These are phyloP conservation scores for Tipula confusa DNA, from an alignment of 2,888 invertebrate species.

Conservation along the genomic window DNA sequence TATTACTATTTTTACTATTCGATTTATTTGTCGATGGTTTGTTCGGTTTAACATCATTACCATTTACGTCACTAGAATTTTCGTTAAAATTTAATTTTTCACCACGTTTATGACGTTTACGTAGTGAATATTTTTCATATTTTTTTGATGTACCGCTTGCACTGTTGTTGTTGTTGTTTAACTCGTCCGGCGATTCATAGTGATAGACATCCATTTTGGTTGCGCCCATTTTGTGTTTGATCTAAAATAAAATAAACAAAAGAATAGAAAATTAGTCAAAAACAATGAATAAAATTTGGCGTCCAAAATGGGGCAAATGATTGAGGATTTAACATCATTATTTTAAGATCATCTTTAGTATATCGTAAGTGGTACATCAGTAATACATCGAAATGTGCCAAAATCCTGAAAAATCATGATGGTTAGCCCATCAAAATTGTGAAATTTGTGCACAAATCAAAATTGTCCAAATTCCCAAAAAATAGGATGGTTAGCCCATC, in stretches of 20 bases:
- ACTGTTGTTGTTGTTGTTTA: conserved; percentile 44
- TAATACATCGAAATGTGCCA: no score
- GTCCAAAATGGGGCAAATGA: no score
- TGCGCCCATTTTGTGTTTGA: neutral
- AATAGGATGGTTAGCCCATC: no score
- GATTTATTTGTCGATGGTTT: neutral
- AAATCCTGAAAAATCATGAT: no score
- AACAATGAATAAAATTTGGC: neutral
- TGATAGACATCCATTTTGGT: conserved; percentile 21
- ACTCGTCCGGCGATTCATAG: neutral
- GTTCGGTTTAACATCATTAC: neutral
- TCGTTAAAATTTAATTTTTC: neutral
- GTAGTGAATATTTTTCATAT: conserved; percentile 62
- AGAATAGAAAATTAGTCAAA: neutral
- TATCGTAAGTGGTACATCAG: no score
- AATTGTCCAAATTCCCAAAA: no score
- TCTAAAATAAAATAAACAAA: neutral
- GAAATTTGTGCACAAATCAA: no score
- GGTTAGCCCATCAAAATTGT: no score
- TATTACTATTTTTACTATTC: conserved; percentile 39
- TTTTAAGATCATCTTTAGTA: no score
- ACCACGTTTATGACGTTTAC: conserved; percentile 59
- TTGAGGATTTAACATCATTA: no score
- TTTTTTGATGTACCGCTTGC: conserved; percentile 37
- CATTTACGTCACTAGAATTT: neutral